Percentiles rank a stretch among this genome's conserved stretches.
Evolutionary conservation across 1,140 invertebrate species (phyloP).

Genomic region (Lordiphosa stackelbergi): DNA sequence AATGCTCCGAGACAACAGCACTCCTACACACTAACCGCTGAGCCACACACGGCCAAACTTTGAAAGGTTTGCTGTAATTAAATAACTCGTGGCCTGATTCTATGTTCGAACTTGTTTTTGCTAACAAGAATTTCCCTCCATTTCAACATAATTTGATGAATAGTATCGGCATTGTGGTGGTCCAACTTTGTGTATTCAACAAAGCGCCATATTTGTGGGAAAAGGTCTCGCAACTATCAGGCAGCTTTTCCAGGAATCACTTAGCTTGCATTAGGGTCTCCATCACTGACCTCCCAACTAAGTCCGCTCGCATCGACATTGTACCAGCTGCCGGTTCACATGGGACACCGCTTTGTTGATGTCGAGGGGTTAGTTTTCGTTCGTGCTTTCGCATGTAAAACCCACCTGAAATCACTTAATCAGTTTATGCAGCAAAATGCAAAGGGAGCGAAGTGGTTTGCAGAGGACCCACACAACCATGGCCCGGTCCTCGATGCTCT

Average conservation of each 20-base stretch:
- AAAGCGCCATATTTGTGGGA: neutral
- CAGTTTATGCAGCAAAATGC: constrained; percentile 45
- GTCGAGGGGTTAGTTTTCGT: constrained; percentile 7
- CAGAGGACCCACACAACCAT: neutral
- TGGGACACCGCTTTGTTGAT: constrained; percentile 1
- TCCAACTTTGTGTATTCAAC: neutral
- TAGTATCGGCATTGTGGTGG: no score
- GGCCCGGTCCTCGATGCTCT: constrained; percentile 19
- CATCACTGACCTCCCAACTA: neutral
- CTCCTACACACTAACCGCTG: no score
- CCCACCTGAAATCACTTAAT: constrained; percentile 57
- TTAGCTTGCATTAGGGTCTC: constrained; percentile 1
- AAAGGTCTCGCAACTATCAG: constrained; percentile 18
- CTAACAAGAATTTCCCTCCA: no score
- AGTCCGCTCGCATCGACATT: neutral
- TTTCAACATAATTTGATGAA: no score
- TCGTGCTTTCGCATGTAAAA: constrained; percentile 23
- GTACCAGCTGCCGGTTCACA: constrained; percentile 25
- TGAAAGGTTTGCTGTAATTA: no score
- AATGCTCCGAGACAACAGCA: no score
- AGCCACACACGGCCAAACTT: no score
- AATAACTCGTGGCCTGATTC: no score
- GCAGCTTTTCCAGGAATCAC: constrained; percentile 22
- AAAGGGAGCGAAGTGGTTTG: constrained; percentile 6
- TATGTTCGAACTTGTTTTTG: no score